phyloP scores from a whole-genome alignment of 2,797 vertebrate species.

The Alca torda region DNA sequence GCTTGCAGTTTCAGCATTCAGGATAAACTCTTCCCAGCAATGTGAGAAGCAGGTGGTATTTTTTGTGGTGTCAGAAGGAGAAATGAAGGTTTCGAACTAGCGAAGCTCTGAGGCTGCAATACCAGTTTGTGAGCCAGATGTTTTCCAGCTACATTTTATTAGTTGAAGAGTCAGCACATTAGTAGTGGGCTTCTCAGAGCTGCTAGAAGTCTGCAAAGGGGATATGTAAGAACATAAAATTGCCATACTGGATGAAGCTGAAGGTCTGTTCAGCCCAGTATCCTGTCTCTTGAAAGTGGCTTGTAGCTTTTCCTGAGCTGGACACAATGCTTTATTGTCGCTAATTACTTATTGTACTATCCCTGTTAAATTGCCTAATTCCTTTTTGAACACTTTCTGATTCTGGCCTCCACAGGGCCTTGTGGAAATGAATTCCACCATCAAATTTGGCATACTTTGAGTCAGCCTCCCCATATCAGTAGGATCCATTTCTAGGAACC shows the following conservation, averaged over 20 bases:
- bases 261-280: not conserved
- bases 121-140: not conserved
- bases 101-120: not conserved
- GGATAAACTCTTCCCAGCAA: not conserved
- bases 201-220: not conserved
- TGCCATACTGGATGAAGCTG: not conserved
- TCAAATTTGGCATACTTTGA: not conserved
- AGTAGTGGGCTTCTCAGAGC: not conserved
- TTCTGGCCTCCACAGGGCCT: not conserved
- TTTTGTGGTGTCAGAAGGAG: not conserved
- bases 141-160: not conserved
- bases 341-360: not conserved
- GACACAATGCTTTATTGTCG: not conserved
- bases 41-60: not conserved
- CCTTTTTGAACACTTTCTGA: not conserved
- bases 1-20: not conserved
- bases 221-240: not conserved
- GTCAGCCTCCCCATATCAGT: not conserved
- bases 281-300: not conserved
- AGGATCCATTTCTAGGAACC: not conserved
- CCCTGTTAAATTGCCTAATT: not conserved
- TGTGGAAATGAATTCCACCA: not conserved
- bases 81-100: not conserved
- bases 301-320: not conserved
- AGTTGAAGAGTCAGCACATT: not conserved